A percentile compares a stretch with the other conserved stretches of the same genome.
These are phyloP conservation scores for Syngnathus rostellatus DNA, from an alignment of 2,797 vertebrate genomes.

Conservation along the genomic window DNA sequence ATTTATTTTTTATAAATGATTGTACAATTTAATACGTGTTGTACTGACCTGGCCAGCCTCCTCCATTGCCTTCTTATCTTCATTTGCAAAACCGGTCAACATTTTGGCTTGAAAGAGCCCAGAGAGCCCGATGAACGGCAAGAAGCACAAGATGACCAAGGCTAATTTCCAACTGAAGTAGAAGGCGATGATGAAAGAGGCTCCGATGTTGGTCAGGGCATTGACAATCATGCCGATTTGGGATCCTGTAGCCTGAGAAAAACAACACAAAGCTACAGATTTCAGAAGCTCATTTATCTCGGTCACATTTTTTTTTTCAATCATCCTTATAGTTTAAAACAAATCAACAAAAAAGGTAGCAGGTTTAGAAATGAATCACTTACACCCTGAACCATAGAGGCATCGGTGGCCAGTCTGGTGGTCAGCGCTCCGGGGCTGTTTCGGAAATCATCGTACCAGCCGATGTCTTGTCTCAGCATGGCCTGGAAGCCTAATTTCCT, in stretches of 20 bases:
- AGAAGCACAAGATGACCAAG: conserved; percentile 69
- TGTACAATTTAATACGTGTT: no score
- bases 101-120: conserved; percentile 71
- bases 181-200: conserved; percentile 72
- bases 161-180: conserved; percentile 77
- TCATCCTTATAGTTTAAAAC: not conserved
- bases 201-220: conserved; percentile 70
- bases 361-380: conserved; percentile 11
- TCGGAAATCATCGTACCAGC: conserved; percentile 71
- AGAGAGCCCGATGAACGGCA: conserved; percentile 69
- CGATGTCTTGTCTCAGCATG: conserved; percentile 71
- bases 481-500: conserved; percentile 72
- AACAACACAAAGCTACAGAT: not conserved
- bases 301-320: no score
- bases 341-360: not conserved
- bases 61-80: conserved; percentile 71
- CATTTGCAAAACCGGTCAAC: conserved; percentile 72
- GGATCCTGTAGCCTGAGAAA: conserved; percentile 67
- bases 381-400: conserved; percentile 76
- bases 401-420: conserved; percentile 73
- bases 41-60: conserved; percentile 62
- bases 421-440: conserved; percentile 74
- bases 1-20: no score
- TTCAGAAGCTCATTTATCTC: not conserved
- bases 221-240: conserved; percentile 77